A percentile compares a stretch with the other conserved stretches of the same genome.
phyloP scores from a whole-genome alignment of 2,797 vertebrate genomes.

The Scolopax bukidnonensis region DNA sequence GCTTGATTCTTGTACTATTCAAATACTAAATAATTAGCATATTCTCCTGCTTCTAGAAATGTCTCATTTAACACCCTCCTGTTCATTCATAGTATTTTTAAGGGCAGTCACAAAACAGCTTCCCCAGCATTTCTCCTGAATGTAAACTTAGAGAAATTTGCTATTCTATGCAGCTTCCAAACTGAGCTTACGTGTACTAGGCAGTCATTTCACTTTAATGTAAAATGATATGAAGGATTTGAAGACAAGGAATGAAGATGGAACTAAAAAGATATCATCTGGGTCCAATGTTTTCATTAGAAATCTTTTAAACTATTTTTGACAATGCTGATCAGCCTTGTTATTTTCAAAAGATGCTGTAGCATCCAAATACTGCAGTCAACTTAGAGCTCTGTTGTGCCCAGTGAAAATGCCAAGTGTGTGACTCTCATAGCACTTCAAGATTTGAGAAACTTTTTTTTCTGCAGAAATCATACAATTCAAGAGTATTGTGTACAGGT shows the following conservation, averaged over 20 bases:
- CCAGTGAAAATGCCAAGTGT: neutral
- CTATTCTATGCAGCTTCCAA: constrained; percentile 12
- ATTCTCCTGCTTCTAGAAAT: neutral
- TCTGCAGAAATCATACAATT: neutral
- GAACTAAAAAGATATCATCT: constrained; percentile 1
- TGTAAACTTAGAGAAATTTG: neutral
- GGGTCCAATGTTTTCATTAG: neutral
- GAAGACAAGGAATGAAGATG: neutral
- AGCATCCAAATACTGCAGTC: neutral
- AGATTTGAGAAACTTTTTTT: neutral
- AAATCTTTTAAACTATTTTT: neutral
- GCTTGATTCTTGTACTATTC: neutral
- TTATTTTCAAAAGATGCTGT: neutral
- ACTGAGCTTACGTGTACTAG: rapidly evolving
- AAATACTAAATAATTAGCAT: neutral
- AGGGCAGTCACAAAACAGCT: neutral
- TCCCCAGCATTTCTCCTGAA: neutral
- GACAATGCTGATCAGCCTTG: neutral
- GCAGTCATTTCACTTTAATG: neutral
- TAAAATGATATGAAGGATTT: neutral
- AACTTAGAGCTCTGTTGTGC: neutral
- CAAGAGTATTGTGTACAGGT: rapidly evolving
- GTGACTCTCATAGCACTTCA: neutral
- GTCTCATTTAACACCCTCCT: neutral
- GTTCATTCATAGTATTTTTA: neutral